A percentile compares a stretch with the other conserved stretches of the same genome.
phyloP scores from a whole-genome alignment of 92 coral and sea anemone genomes.

The Porites evermanni region DNA sequence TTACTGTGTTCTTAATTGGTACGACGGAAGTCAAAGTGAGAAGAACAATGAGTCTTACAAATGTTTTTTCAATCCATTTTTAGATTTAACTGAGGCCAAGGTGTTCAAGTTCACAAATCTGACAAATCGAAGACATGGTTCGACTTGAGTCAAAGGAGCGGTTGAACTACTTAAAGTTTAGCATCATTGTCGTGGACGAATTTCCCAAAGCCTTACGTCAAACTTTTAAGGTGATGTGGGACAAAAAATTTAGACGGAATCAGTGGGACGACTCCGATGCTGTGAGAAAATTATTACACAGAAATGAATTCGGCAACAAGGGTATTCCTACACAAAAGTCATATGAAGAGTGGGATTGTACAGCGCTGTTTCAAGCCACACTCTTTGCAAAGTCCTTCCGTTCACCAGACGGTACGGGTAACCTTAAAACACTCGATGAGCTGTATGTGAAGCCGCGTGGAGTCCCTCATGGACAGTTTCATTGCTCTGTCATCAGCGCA shows the following conservation, averaged over 20 bases:
- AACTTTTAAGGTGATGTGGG: not conserved
- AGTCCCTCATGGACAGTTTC: not conserved
- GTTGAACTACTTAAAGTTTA: not conserved
- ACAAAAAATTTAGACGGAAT: not conserved
- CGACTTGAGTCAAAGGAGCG: not conserved
- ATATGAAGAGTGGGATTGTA: constrained; percentile 4
- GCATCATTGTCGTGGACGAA: not conserved
- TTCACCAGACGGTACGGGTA: not conserved
- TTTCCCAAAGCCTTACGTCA: constrained; percentile 2
- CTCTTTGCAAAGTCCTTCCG: not conserved
- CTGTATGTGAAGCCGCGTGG: constrained; percentile 8
- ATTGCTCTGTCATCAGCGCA: not conserved
- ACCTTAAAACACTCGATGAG: constrained; percentile 3
- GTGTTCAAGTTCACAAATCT: too few relatives aligned
- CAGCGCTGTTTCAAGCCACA: constrained; percentile 2
- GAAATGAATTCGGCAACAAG: not conserved
- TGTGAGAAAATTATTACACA: not conserved
- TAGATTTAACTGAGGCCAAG: too few relatives aligned
- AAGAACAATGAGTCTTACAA: too few relatives aligned
- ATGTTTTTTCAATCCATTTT: too few relatives aligned
- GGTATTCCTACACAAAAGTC: not conserved
- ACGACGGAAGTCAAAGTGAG: too few relatives aligned
- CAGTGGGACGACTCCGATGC: not conserved
- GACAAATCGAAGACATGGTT: too few relatives aligned
- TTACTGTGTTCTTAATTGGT: too few relatives aligned